Percentiles rank a stretch among this genome's conserved stretches.
These are phyloP conservation scores for Germaria angustata DNA, from an alignment of 2,888 invertebrate species.

Conservation along the genomic window DNA sequence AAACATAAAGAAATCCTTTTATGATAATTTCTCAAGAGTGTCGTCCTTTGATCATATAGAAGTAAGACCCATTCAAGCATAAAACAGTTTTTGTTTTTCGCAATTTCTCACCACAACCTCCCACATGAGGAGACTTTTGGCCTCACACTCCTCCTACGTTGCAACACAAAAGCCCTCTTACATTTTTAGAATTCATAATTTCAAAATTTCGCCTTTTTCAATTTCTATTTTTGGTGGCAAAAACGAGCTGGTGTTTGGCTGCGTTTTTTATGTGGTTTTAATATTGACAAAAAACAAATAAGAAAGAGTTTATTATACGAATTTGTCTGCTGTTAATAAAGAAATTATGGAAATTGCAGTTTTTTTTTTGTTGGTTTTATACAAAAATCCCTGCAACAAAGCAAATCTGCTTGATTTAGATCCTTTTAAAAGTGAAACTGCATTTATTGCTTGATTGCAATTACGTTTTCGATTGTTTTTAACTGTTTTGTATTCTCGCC, in stretches of 20 bases:
- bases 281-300: conserved; percentile 17
- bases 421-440: conserved; percentile 39
- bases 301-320: not conserved
- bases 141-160: not conserved
- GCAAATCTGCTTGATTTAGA: not conserved
- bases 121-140: conserved; percentile 38
- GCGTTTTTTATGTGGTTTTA: conserved; percentile 44
- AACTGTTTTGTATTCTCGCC: conserved; percentile 46
- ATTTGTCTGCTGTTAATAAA: conserved; percentile 60
- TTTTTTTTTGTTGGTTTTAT: conserved; percentile 1
- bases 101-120: conserved; percentile 57
- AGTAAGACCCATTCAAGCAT: conserved; percentile 77
- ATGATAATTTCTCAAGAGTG: conserved; percentile 79
- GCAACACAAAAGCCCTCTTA: conserved; percentile 25
- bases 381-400: conserved; percentile 1
- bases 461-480: conserved; percentile 78
- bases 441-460: conserved; percentile 74
- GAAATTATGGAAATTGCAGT: conserved; percentile 65
- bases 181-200: conserved; percentile 53
- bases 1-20: conserved; percentile 76
- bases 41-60: conserved; percentile 79
- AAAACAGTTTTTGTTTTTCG: conserved; percentile 72
- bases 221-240: not conserved
- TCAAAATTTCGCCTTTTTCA: conserved; percentile 8
- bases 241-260: not conserved